phyloP scores from a whole-genome alignment of 2,888 invertebrate species.

The Tridacna crocea region DNA sequence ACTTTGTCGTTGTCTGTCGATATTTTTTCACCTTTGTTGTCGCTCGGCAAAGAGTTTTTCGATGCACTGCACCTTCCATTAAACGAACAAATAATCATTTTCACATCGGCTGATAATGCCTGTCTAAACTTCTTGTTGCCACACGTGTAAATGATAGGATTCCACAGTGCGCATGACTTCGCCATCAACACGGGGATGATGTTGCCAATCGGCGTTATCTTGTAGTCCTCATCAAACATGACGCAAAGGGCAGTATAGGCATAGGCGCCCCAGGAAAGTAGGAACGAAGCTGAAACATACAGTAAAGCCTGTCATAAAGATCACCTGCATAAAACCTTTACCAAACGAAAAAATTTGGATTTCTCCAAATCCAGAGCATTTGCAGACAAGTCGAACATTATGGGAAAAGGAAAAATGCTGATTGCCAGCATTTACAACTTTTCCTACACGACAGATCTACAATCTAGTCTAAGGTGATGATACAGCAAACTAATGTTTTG shows the following conservation, averaged over 20 bases:
- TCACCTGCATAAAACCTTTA: too few relatives aligned
- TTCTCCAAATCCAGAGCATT: too few relatives aligned
- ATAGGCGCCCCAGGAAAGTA: slow-evolving; percentile 38
- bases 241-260: slow-evolving; percentile 18
- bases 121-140: not conserved
- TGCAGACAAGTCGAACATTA: too few relatives aligned
- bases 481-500: too few relatives aligned
- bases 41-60: not conserved
- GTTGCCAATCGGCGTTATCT: slow-evolving; percentile 13
- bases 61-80: not conserved
- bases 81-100: not conserved
- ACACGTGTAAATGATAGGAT: slow-evolving; percentile 31
- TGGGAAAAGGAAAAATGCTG: too few relatives aligned
- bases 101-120: not conserved
- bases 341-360: too few relatives aligned
- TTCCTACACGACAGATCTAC: too few relatives aligned
- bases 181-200: slow-evolving; percentile 37
- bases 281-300: slow-evolving; percentile 31
- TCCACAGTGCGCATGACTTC: slow-evolving; percentile 35
- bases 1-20: not conserved
- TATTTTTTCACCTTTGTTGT: not conserved
- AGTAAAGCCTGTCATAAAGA: too few relatives aligned
- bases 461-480: too few relatives aligned
- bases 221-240: slow-evolving; percentile 7
- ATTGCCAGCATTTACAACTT: too few relatives aligned